Evolutionary conservation across 2,797 vertebrate species (phyloP).

Genomic region (Anguilla megastoma): DNA sequence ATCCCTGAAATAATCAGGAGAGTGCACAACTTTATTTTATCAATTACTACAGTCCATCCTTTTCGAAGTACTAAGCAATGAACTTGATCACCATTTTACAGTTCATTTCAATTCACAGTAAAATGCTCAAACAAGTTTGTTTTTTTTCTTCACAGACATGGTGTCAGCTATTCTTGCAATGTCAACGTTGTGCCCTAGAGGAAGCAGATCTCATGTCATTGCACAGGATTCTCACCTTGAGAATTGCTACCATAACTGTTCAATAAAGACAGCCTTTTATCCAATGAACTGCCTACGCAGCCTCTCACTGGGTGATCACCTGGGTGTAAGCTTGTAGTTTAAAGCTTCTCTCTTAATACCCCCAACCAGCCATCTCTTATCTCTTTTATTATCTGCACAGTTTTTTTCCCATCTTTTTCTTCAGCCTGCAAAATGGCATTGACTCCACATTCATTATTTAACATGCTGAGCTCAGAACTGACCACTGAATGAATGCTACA

Average conservation of each 20-base stretch:
- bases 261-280: not conserved
- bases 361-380: not conserved
- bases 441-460: not conserved
- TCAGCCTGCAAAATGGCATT: not conserved
- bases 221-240: not conserved
- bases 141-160: not conserved
- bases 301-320: not conserved
- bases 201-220: not conserved
- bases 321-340: not conserved
- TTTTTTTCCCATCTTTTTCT: not conserved
- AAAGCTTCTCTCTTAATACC: not conserved
- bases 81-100: not conserved
- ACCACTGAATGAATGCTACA: not conserved
- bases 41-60: not conserved
- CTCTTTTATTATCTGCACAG: not conserved
- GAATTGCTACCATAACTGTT: not conserved
- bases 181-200: not conserved
- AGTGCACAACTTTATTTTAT: not conserved
- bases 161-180: not conserved
- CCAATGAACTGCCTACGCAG: not conserved
- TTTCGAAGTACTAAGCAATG: not conserved
- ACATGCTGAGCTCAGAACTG: not conserved
- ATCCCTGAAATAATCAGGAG: not conserved
- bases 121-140: not conserved
- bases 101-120: not conserved